These are phyloP conservation scores for Drosophila leonis DNA, from an alignment of 2,888 invertebrate species.

Conservation along the genomic window DNA sequence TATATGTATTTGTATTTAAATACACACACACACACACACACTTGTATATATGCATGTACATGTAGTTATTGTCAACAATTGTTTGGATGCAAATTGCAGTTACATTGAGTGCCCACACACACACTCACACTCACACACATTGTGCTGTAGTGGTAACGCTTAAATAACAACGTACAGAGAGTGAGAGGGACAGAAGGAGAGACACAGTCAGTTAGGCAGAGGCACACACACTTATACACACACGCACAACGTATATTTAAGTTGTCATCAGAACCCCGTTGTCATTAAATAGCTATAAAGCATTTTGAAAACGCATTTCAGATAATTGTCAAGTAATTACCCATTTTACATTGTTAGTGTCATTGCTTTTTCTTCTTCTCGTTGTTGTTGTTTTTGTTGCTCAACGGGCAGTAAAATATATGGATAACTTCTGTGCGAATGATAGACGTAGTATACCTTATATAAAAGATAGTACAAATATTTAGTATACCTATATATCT, in stretches of 20 bases:
- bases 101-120: constrained; percentile 40
- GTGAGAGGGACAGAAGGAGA: neutral
- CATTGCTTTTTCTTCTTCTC: constrained; percentile 4
- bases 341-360: constrained; percentile 63
- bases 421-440: neutral
- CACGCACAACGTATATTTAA: constrained; percentile 57
- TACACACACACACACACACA: neutral
- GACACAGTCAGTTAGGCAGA: neutral
- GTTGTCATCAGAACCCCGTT: constrained; percentile 76
- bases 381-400: constrained; percentile 5
- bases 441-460: neutral
- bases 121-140: constrained; percentile 17
- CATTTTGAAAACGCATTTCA: constrained; percentile 73
- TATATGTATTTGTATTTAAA: neutral
- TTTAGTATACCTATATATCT: no score
- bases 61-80: constrained; percentile 28
- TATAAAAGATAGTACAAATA: neutral
- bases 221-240: constrained; percentile 12
- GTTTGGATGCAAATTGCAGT: constrained; percentile 55
- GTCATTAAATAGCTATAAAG: constrained; percentile 73
- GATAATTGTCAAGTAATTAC: constrained; percentile 77
- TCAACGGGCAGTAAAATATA: constrained; percentile 19
- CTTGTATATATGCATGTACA: neutral
- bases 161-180: neutral
- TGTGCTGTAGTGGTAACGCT: neutral